Evolutionary conservation across 2,888 invertebrate genomes (phyloP).

Genomic region (Hedychridium roseum): DNA sequence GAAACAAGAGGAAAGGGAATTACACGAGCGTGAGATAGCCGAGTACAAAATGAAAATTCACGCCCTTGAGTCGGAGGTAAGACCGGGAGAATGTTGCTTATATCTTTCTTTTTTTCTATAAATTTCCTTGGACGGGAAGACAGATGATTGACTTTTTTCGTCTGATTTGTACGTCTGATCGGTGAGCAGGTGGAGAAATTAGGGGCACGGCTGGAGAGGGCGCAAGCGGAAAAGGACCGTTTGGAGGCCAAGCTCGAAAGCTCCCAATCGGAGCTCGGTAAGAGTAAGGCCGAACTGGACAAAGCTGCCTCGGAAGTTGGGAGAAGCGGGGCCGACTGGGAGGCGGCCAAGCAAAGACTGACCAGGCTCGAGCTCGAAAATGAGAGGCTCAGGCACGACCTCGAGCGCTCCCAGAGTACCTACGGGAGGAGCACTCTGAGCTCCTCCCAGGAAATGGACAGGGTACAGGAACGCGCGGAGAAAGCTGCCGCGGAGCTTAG

Average conservation of each 20-base stretch:
- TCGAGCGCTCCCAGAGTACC: conserved; percentile 84
- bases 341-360: conserved; percentile 82
- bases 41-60: conserved; percentile 96
- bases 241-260: conserved; percentile 90
- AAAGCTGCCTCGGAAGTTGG: conserved; percentile 91
- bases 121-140: too few relatives aligned
- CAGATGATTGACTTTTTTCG: too few relatives aligned
- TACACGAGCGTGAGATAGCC: conserved; percentile 91
- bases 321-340: conserved; percentile 89
- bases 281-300: conserved; percentile 92
- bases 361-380: conserved; percentile 89
- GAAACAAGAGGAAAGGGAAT: conserved; percentile 93
- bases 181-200: conserved; percentile 78
- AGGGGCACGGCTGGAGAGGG: conserved; percentile 85
- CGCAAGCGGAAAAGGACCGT: conserved; percentile 89
- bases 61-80: conserved; percentile 82
- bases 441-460: conserved; percentile 83
- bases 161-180: too few relatives aligned
- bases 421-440: conserved; percentile 84
- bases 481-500: conserved; percentile 85
- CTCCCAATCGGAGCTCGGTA: conserved; percentile 91
- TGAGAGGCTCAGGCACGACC: conserved; percentile 84
- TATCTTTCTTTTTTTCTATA: too few relatives aligned
- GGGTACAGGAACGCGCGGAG: conserved; percentile 85
- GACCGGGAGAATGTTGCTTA: too few relatives aligned